A percentile compares a stretch with the other conserved stretches of the same genome.
These are phyloP conservation scores for Tanypteryx hageni DNA, from an alignment of 2,888 invertebrate species.

Conservation along the genomic window DNA sequence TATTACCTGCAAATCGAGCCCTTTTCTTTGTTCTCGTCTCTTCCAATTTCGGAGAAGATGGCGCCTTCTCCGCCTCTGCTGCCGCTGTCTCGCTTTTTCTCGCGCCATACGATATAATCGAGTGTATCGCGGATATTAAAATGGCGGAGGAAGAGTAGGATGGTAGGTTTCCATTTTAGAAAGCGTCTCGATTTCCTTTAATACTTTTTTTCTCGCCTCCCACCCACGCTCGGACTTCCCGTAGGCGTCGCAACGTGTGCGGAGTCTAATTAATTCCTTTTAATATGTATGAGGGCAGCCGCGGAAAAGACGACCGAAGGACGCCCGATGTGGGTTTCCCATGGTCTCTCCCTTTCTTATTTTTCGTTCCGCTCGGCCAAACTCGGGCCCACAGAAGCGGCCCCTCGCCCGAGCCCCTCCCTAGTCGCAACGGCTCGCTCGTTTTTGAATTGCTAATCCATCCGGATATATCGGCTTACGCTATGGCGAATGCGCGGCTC, in stretches of 20 bases:
- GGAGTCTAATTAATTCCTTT: conserved; percentile 62
- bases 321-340: conserved; percentile 53
- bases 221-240: conserved; percentile 50
- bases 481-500: conserved; percentile 29
- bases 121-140: not conserved
- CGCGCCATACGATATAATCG: too few species aligned
- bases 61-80: too few species aligned
- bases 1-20: too few species aligned
- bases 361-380: conserved; percentile 30
- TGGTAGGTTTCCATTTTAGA: conserved; percentile 36
- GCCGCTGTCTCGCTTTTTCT: not conserved
- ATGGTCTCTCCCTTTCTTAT: conserved; percentile 40
- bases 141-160: conserved; percentile 3
- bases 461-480: conserved; percentile 61
- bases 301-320: conserved; percentile 44
- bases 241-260: conserved; percentile 46
- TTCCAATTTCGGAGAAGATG: not conserved
- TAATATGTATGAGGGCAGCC: conserved; percentile 49
- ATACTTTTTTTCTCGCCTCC: conserved; percentile 19
- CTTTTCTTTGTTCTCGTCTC: too few species aligned
- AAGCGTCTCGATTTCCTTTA: conserved; percentile 37
- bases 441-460: conserved; percentile 64
- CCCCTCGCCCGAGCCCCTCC: not conserved
- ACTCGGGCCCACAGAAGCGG: not conserved
- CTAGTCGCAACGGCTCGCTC: conserved; percentile 25